phyloP scores from a whole-genome alignment of 2,797 vertebrate genomes.

The Cirrhinus mrigala region DNA sequence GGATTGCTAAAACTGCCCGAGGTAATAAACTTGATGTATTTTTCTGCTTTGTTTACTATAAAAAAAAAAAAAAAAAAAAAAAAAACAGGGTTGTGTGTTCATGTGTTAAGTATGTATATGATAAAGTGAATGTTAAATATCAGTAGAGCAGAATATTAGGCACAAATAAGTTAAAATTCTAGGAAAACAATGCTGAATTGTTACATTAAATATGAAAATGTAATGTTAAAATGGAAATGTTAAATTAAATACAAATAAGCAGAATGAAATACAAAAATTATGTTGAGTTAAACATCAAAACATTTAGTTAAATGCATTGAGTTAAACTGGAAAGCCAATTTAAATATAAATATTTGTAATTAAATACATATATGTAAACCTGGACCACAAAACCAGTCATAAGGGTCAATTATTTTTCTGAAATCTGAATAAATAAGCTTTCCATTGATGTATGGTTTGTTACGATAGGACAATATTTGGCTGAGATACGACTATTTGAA shows the following conservation, averaged over 20 bases:
- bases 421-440: no score
- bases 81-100: background rate
- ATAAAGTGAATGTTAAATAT: background rate
- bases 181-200: background rate
- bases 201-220: background rate
- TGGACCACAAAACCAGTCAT: no score
- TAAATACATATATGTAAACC: background rate
- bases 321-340: background rate
- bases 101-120: background rate
- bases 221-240: background rate
- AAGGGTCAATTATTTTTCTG: no score
- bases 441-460: no score
- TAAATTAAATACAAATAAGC: background rate
- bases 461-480: no score
- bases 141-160: background rate
- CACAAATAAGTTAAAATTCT: background rate
- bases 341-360: background rate
- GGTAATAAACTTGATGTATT: constrained; percentile 23
- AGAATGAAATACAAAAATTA: background rate
- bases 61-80: background rate
- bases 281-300: background rate
- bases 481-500: no score
- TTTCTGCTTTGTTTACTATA: background rate
- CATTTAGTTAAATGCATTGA: background rate
- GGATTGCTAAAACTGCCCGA: constrained; percentile 13